Base-by-base conservation (phyloP, 1,140 invertebrate genomes). In the Andrena cerasifolii region DNA sequence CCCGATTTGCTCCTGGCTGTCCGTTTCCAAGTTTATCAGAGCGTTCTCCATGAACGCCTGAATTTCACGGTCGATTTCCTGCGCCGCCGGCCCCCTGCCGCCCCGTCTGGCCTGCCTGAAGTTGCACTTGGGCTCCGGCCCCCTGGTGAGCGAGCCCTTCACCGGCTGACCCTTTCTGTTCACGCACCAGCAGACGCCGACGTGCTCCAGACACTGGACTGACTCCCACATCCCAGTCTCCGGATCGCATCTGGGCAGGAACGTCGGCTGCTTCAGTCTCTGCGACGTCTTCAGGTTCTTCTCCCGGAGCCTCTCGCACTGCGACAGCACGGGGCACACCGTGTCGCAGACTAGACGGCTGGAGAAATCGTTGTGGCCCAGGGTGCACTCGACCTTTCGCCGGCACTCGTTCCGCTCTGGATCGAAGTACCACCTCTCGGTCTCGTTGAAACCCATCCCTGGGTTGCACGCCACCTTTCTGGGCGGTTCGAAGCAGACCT, bases 331-430 rank as follows among this genome's bases (percentile, higher is more conserved):
- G 93, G 96, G 96, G 90, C 97, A 98, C 3, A 97, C 95, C 5
- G 94, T 93, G 82, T 96, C 95, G 90, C 98, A 99, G 79, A 97
- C 96, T 18, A 95, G 93, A 80, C 96, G 95, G 47, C 95, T 96
- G 43, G 96, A 95, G 94, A 99, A 99, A 84, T 97, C 96, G 91
- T 99, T 99, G 86, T 97, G 95, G 86, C 97, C 98, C 56, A 96
- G 96, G 49, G 96, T 95, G 79, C 96, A 96, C 36, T 95, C 96
- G 14, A 94, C 94, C 85, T 96, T 96, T 0, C 90, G 90, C 83
- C 97, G 95, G 21, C 94, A 92, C 79, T 97, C 94, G 90, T 98
- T 97, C 21, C 93, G 94, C 80, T 95, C 95, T 4, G 95, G 93
- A 90, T 97, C 96, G 91, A 98, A 98, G 85, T 95, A 95, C 94